Evolutionary conservation across 2,113 vertebrate species (phyloP), one percentile per base, ranked within the genome.

Genomic region (Sinosuthora webbiana): DNA sequence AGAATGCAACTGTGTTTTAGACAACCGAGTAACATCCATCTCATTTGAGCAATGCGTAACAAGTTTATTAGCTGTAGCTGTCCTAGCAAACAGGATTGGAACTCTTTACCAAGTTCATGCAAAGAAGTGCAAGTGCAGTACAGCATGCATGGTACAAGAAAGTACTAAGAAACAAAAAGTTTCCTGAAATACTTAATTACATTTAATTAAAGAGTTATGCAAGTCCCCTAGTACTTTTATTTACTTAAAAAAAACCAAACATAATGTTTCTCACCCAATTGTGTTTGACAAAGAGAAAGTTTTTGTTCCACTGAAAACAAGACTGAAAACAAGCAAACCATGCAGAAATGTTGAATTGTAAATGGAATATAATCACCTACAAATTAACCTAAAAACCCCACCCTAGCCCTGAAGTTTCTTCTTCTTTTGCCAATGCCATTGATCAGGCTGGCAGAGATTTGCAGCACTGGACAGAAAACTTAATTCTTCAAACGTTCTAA

Each of bases 61-160:
- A 55, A 45, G 23, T 63, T 65, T 39, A 57, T 33, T 80, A 90
- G 74, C 50, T 41, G 28, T 22, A 76, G 39, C 9, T 77, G 42
- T 57, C 39, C 57, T 47, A 60, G 19, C 0, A 6, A 13, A 17
- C 9, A 11, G 8, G 1, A 18, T 8, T 76, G 28, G 17, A 77
- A 75, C 27, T 11, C 0, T 73, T 89, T 37, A 28, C 21, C 31
- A 67, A 35, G 39, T 52, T 83, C 30, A 69, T 1, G 6, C 11
- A 69, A 57, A 52, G 37, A 41, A 83, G 21, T 5, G 10, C 4
- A 24, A 20, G 33, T 15, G 22, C 35, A 69, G 25, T 21, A 28
- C 18, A 83, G n/a, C 18, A 50, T 2, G 6, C 12, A 37, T 25
- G 42, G 39, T 25, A 20, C 0, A 0, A 89, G 11, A 80, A 69